Conservation (phyloP, 1,140 invertebrate species). For the Bombus sibiricus region DNA sequence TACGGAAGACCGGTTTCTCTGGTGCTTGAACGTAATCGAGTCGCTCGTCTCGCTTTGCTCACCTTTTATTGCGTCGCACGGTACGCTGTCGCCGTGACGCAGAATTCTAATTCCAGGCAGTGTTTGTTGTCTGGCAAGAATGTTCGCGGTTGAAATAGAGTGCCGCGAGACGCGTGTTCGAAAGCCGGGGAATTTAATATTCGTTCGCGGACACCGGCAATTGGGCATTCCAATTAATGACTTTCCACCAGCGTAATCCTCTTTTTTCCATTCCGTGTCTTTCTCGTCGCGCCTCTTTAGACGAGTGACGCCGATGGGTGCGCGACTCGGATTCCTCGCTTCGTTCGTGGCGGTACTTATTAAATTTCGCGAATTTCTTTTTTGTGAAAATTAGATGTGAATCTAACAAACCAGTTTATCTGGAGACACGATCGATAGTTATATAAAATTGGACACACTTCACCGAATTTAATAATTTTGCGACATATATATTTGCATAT, state of each 20-base stretch:
- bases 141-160: not conserved
- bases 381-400: not conserved
- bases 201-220: not conserved
- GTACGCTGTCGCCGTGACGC: not conserved
- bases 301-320: not conserved
- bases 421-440: no score
- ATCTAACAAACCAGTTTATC: not conserved
- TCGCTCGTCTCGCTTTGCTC: constrained; percentile 33
- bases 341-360: not conserved
- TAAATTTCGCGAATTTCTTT: constrained; percentile 15
- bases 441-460: no score
- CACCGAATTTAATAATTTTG: no score
- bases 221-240: constrained; percentile 21
- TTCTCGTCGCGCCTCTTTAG: not conserved
- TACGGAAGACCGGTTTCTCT: constrained; percentile 36
- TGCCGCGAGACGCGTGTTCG: not conserved
- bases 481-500: no score
- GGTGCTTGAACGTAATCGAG: constrained; percentile 29
- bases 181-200: constrained; percentile 7
- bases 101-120: constrained; percentile 19
- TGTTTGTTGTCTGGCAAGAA: constrained; percentile 1
- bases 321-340: not conserved
- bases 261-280: not conserved
- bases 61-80: constrained; percentile 36
- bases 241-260: no score